These are phyloP conservation scores for Synergus japonicus DNA, from an alignment of 2,888 invertebrate genomes.

Conservation along the genomic window DNA sequence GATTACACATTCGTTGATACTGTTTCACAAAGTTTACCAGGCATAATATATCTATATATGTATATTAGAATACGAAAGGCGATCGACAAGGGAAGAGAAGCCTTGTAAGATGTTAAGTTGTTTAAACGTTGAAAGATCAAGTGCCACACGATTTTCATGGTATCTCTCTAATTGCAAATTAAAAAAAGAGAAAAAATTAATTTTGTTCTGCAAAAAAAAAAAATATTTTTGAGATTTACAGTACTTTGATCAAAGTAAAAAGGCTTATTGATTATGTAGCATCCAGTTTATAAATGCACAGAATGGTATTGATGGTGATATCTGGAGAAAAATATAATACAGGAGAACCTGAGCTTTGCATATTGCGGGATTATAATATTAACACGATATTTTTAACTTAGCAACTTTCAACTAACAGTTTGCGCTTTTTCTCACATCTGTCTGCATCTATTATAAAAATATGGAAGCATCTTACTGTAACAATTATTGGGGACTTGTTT, in stretches of 20 bases:
- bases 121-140: background rate
- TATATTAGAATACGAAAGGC: background rate
- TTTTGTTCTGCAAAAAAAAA: too few species aligned
- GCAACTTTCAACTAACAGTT: background rate
- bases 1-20: background rate
- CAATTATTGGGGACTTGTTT: background rate
- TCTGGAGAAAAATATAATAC: too few species aligned
- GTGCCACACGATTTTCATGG: background rate
- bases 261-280: too few species aligned
- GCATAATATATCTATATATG: background rate
- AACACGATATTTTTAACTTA: background rate
- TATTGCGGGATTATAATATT: background rate
- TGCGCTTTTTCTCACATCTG: background rate
- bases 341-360: background rate
- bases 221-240: too few species aligned
- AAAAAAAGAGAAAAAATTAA: too few species aligned
- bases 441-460: background rate
- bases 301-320: too few species aligned
- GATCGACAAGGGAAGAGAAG: background rate
- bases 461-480: background rate
- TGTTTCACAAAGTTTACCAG: background rate
- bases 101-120: background rate
- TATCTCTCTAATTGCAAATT: too few species aligned
- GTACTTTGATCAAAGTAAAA: too few species aligned
- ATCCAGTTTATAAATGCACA: too few species aligned